Base-by-base conservation (phyloP, 2,797 vertebrate genomes). In the Galago senegalensis region DNA sequence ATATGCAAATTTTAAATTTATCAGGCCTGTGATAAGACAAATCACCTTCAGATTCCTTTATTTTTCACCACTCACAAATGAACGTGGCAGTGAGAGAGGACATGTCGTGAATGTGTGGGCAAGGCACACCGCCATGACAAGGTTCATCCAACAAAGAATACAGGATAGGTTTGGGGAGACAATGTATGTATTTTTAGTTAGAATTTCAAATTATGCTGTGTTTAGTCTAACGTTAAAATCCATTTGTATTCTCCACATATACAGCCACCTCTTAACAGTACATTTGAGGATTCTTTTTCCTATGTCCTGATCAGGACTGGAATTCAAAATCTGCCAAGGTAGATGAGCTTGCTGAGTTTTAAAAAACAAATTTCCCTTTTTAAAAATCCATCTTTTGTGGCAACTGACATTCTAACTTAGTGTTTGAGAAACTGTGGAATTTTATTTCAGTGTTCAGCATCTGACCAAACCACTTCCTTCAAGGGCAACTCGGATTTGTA, bases 161-260 rank as follows among this genome's bases (percentile, higher is more conserved):
- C 0, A 4, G 3, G 4, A 31, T 1, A 40, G 89, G 87, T 65
- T 34, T 43, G 31, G n/a, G 34, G 83, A 93, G 87, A 77, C 77
- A 10, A 25, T 4, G 1, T 11, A 23, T 1, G 3, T n/a, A 34
- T 37, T 56, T 75, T 8, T n/a, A 46, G 73, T 7, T 81, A 76
- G 69, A 53, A 82, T 93, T 91, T 91, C 70, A 65, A 60, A 85
- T 87, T 40, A 84, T 25, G 76, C 53, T 79, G 53, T 61, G 31
- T 82, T 96, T 97, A 85, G 73, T 84, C 89, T 87, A 95, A 96
- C 53, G 53, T 86, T 91, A 94, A 96, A 95, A 96, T 95, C 84
- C 46, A 85, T 83, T 75, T 86, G 86, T 25, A 85, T 93, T 94
- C 85, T 92, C 73, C 63, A 65, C 69, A 13, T 86, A 81, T 1